These are phyloP conservation scores for Papilio protenor DNA, from an alignment of 2,888 invertebrate species.

Conservation along the genomic window DNA sequence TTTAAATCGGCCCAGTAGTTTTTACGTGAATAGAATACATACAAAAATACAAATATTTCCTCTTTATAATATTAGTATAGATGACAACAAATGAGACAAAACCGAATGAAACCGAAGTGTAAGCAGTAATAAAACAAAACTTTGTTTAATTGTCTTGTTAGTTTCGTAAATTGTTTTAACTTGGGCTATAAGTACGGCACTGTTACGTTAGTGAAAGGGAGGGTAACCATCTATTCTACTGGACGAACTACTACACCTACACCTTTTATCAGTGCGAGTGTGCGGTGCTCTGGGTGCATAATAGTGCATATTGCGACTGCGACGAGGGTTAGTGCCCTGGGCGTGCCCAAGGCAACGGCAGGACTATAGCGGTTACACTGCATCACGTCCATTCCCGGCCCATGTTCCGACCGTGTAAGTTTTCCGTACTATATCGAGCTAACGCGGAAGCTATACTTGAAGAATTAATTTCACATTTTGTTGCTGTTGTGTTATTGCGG, in stretches of 20 bases:
- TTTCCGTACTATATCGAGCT: conserved; percentile 58
- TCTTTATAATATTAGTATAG: not conserved
- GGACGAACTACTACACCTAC: conserved; percentile 66
- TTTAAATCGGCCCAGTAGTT: no score
- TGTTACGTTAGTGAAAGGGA: conserved; percentile 79
- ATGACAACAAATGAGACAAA: not conserved
- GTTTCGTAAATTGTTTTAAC: conserved; percentile 47
- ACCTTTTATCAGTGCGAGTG: conserved; percentile 56
- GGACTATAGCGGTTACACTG: conserved; percentile 68
- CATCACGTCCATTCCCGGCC: conserved; percentile 63
- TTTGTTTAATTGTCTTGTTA: not conserved
- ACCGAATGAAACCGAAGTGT: not conserved
- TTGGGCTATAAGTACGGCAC: conserved; percentile 67
- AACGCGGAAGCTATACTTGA: conserved; percentile 54
- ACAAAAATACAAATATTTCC: no score
- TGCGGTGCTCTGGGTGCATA: conserved; percentile 55
- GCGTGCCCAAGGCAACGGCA: conserved; percentile 73
- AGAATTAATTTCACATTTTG: conserved; percentile 51
- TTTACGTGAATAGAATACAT: no score
- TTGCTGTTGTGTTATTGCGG: conserved; percentile 46
- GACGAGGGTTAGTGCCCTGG: conserved; percentile 77
- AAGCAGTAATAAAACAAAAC: not conserved
- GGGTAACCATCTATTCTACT: conserved; percentile 79
- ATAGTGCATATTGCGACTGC: conserved; percentile 67
- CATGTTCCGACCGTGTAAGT: conserved; percentile 60